Evolutionary conservation across 30 jellyfish, hydroid and myxozoan species (phyloP).

Genomic region (Aurelia sp.): DNA sequence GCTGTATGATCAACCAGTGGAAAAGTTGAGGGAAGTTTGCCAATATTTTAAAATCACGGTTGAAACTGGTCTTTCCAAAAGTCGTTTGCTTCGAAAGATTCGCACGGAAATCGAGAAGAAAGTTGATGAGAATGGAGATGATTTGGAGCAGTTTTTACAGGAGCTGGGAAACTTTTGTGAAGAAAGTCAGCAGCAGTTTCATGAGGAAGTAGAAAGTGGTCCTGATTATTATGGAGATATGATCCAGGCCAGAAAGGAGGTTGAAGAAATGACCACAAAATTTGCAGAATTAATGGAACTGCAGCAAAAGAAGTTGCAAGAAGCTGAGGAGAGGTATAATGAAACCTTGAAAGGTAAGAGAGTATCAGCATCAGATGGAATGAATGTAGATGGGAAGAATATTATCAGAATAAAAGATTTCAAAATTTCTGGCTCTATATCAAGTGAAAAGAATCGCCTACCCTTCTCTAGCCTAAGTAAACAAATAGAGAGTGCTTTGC

Average conservation of each 20-base stretch:
- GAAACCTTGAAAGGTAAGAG: slow-evolving; percentile 13
- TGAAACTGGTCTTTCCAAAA: no score
- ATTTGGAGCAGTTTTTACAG: slow-evolving; percentile 1
- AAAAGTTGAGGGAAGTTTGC: no score
- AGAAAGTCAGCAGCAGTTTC: neutral
- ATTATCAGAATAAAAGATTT: slow-evolving; percentile 18
- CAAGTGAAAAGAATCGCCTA: slow-evolving; percentile 26
- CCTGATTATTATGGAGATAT: neutral
- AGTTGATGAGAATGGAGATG: neutral
- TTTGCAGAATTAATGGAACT: slow-evolving; percentile 13
- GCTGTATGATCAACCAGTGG: no score
- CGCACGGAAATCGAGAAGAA: no score
- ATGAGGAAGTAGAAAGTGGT: neutral
- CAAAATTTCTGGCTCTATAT: slow-evolving; percentile 34
- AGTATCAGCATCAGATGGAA: neutral
- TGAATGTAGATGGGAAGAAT: neutral
- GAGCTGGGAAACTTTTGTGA: slow-evolving; percentile 1
- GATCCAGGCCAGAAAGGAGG: slow-evolving; percentile 3
- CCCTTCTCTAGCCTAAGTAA: slow-evolving; percentile 22
- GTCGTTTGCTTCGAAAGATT: no score
- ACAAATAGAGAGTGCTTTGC: slow-evolving; percentile 42
- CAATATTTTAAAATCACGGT: no score
- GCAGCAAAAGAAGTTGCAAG: slow-evolving; percentile 5
- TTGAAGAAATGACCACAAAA: slow-evolving; percentile 9
- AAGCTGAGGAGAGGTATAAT: slow-evolving; percentile 9